These are phyloP conservation scores for Aphelenchoides fujianensis DNA, from an alignment of 1,140 invertebrate species.

Conservation along the genomic window DNA sequence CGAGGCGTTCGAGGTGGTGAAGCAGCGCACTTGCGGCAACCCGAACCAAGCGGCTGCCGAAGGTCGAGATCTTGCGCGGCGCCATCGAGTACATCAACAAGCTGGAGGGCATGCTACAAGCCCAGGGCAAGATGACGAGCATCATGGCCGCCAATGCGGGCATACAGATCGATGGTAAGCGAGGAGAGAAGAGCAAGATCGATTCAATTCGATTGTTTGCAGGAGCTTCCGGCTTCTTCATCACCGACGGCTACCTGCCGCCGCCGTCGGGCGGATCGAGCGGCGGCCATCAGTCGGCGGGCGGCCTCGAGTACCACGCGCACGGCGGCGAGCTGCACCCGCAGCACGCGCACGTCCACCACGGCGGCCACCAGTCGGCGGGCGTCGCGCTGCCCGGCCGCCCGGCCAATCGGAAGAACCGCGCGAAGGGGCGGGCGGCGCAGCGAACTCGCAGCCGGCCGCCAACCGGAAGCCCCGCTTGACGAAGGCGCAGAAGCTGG, in stretches of 20 bases:
- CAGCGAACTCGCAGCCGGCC: not conserved
- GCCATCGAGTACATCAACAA: constrained; percentile 97
- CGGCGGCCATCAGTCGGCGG: too few species aligned
- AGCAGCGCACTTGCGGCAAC: constrained; percentile 84
- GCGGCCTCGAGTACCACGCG: not conserved
- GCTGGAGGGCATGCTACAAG: constrained; percentile 70
- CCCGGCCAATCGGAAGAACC: not conserved
- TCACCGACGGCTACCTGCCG: not conserved
- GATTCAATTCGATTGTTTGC: not conserved
- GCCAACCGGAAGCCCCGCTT: not conserved
- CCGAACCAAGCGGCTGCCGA: constrained; percentile 89
- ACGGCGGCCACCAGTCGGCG: constrained; percentile 1
- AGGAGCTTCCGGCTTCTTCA: constrained; percentile 6
- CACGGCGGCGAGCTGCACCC: not conserved
- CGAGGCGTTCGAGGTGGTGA: constrained; percentile 92
- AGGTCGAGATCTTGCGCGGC: constrained; percentile 91
- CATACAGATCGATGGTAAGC: constrained; percentile 39
- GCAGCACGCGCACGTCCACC: constrained; percentile 6
- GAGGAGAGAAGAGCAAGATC: constrained; percentile 9
- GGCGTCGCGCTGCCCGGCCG: not conserved
- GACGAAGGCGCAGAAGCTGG: constrained; percentile 7
- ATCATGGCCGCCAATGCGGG: constrained; percentile 53
- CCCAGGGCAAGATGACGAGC: constrained; percentile 52
- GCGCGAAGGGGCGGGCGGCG: too few species aligned
- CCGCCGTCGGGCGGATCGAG: not conserved